phyloP scores from a whole-genome alignment of 2,888 invertebrate genomes.

The Hedya salicella region DNA sequence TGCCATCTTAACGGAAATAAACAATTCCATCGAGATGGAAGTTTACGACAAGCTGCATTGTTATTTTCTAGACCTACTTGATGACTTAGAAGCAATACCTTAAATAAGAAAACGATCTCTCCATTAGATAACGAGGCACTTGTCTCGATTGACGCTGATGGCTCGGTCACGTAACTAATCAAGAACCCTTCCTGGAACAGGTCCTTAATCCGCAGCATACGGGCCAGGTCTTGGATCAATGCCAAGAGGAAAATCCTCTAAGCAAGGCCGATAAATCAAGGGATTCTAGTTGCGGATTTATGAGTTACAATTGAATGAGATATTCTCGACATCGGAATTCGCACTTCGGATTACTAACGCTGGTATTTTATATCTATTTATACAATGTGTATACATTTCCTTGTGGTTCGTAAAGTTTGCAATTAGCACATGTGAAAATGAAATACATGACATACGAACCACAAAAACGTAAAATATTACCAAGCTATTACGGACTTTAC shows the following conservation, averaged over 20 bases:
- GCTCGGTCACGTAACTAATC: background rate
- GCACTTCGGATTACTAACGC: background rate
- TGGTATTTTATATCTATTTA: background rate
- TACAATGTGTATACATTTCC: background rate
- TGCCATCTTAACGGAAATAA: background rate
- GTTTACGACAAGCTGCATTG: background rate
- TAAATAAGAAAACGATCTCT: slow-evolving; percentile 24
- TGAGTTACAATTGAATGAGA: slow-evolving; percentile 8
- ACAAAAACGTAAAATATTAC: slow-evolving; percentile 12
- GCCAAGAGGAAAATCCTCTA: slow-evolving; percentile 50
- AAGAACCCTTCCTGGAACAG: slow-evolving; percentile 34
- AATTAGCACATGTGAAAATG: background rate
- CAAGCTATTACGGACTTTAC: slow-evolving; percentile 7
- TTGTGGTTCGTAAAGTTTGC: background rate
- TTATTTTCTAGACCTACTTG: background rate
- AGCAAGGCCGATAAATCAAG: slow-evolving; percentile 20
- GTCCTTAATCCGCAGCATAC: slow-evolving; percentile 35
- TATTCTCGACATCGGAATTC: slow-evolving; percentile 3
- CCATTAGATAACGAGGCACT: slow-evolving; percentile 34
- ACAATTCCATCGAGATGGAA: background rate
- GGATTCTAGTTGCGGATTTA: slow-evolving; percentile 18
- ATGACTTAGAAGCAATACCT: background rate
- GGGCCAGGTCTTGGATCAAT: slow-evolving; percentile 40
- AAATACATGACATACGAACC: background rate
- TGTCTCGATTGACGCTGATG: slow-evolving; percentile 20